These are phyloP conservation scores for Cyrtorhinus lividipennis DNA, from an alignment of 1,140 invertebrate genomes.

Conservation along the genomic window DNA sequence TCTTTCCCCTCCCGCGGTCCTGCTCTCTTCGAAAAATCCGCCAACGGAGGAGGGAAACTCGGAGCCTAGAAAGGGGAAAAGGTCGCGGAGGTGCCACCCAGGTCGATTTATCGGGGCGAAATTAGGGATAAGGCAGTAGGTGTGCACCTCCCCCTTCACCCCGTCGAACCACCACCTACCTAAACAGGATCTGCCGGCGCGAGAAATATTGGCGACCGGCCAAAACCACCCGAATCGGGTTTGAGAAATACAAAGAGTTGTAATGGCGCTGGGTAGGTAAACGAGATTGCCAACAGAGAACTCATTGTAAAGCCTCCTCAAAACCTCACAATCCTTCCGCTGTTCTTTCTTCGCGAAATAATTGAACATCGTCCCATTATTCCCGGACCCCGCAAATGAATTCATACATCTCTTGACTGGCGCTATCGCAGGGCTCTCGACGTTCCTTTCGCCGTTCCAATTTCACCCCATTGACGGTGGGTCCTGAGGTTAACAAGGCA, in stretches of 20 bases:
- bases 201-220: not conserved
- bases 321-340: not conserved
- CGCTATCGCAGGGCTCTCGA: no score
- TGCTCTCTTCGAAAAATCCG: no score
- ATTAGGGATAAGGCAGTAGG: not conserved
- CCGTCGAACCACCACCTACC: not conserved
- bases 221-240: not conserved
- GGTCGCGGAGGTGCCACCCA: not conserved
- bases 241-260: constrained; percentile 2
- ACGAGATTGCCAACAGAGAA: constrained; percentile 4
- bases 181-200: no score
- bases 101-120: constrained; percentile 3
- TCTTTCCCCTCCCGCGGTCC: no score
- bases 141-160: not conserved
- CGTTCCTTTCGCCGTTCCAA: no score
- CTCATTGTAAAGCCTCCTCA: constrained; percentile 3
- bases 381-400: no score
- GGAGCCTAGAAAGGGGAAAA: not conserved
- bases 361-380: no score
- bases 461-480: no score
- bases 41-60: not conserved
- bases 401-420: no score
- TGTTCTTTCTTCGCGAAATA: not conserved
- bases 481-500: no score
- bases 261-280: not conserved